Base-by-base conservation (phyloP, 2,888 invertebrate genomes). In the Gymnosoma rotundatum region DNA sequence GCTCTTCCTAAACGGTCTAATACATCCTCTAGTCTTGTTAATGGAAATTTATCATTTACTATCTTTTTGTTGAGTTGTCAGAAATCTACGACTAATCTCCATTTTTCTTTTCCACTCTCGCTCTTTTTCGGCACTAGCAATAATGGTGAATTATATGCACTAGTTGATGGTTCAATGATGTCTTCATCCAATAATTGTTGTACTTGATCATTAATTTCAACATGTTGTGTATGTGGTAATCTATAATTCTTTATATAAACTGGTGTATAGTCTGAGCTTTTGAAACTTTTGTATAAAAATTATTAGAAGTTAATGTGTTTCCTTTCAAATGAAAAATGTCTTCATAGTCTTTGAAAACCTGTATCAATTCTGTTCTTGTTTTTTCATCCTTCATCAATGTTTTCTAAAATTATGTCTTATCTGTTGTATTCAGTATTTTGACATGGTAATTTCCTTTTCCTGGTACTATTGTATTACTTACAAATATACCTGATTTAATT, bases 271-370 rank as follows among this genome's bases (percentile, higher is more conserved):
- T 61, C 52, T 3, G 48, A 50, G 20, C 32, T 21, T 14, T 66
- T 48, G 36, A 66, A 8, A 25, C 4, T 50, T n/a, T 66, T 50
- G 66, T 66, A 66, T 52, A 66, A 32, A 66, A 66, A 50, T 52
- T 66, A 66, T 66, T 66, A 20, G 66, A 21, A 18, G 66, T 66
- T 50, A 66, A 14, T 42, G 52, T 66, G 5, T 66, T 52, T 52
- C 50, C 66, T 18, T 66, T n/a, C 32, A 66, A 66, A 50, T 66
- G 66, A 18, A 66, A 66, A 66, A 66, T 66, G 9, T 66, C 36
- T 7, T 66, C 14, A 52, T 66, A 66, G n/a, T 66, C 66, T 66
- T 25, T 52, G 16, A 66, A 50, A 25, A 66, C 52, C 48, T 48
- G 8, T 50, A 32, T 52, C 14, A 66, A 50, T 32, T 48, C 36